Evolutionary conservation across 2,797 vertebrate genomes (phyloP).

Genomic region (Nyctibius grandis): DNA sequence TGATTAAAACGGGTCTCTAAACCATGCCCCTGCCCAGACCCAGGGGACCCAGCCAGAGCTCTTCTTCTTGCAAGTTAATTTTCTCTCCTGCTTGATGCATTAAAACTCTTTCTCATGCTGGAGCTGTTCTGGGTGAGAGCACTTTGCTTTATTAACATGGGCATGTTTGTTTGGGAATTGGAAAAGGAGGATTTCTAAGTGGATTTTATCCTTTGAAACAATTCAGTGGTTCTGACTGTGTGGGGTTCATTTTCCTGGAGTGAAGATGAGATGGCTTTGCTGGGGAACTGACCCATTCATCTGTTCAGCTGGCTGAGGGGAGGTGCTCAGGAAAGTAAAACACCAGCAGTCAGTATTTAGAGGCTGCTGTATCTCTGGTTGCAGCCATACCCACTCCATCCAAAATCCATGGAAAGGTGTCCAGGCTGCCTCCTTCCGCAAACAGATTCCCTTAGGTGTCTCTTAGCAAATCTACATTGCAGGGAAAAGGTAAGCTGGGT

Average conservation of each 20-base stretch:
- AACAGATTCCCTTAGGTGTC: not conserved
- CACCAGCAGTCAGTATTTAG: not conserved
- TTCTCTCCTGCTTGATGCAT: not conserved
- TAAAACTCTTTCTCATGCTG: not conserved
- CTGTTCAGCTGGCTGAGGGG: not conserved
- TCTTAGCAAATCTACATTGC: not conserved
- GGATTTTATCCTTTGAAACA: not conserved
- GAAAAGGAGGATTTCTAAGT: not conserved
- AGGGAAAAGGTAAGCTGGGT: not conserved
- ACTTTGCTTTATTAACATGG: not conserved
- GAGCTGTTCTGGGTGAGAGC: not conserved
- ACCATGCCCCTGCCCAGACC: not conserved
- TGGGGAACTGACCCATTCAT: not conserved
- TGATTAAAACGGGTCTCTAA: constrained; percentile 20
- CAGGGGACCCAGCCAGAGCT: not conserved
- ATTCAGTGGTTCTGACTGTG: not conserved
- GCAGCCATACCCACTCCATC: not conserved
- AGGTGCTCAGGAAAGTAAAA: not conserved
- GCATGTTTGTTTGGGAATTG: not conserved
- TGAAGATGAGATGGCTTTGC: not conserved
- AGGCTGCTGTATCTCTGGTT: not conserved
- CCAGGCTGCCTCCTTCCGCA: not conserved
- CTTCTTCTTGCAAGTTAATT: not conserved
- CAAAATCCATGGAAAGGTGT: not conserved
- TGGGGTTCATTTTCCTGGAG: not conserved